These are phyloP conservation scores for Mesorhabditis sp. DNA, from an alignment of 2,888 invertebrate species.

Conservation along the genomic window DNA sequence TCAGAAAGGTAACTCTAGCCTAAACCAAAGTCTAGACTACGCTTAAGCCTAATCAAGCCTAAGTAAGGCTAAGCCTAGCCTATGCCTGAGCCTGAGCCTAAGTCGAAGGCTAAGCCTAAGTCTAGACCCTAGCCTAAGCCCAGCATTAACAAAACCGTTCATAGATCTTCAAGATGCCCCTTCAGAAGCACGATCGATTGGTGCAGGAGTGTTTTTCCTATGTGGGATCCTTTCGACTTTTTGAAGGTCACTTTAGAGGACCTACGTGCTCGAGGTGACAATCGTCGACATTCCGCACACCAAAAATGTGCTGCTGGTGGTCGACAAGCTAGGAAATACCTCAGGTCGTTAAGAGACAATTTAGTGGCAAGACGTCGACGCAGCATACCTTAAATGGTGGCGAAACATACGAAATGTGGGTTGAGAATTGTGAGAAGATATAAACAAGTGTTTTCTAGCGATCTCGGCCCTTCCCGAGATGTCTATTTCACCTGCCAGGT, in stretches of 20 bases:
- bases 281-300: conserved; percentile 2
- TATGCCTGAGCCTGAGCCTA: too few species aligned
- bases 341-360: not conserved
- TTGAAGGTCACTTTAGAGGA: not conserved
- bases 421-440: not conserved
- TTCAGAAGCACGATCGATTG: not conserved
- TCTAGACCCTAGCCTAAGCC: not conserved
- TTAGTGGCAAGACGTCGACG: not conserved
- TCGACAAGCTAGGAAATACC: not conserved
- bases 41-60: too few species aligned
- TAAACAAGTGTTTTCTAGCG: not conserved
- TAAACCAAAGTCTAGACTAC: too few species aligned
- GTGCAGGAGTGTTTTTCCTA: not conserved
- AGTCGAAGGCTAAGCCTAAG: too few species aligned
- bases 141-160: not conserved
- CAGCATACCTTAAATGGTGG: not conserved
- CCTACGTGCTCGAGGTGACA: conserved; percentile 5
- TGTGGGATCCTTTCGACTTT: conserved; percentile 2
- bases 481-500: conserved; percentile 1
- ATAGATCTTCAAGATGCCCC: not conserved
- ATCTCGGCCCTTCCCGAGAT: conserved; percentile 3
- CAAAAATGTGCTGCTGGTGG: not conserved
- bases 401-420: conserved; percentile 6
- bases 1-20: not conserved
- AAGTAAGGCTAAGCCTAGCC: too few species aligned